Percentiles rank a stretch among this genome's conserved stretches.
Evolutionary conservation across 2,888 invertebrate genomes (phyloP).

Genomic region (Ecdyonurus torrentis): DNA sequence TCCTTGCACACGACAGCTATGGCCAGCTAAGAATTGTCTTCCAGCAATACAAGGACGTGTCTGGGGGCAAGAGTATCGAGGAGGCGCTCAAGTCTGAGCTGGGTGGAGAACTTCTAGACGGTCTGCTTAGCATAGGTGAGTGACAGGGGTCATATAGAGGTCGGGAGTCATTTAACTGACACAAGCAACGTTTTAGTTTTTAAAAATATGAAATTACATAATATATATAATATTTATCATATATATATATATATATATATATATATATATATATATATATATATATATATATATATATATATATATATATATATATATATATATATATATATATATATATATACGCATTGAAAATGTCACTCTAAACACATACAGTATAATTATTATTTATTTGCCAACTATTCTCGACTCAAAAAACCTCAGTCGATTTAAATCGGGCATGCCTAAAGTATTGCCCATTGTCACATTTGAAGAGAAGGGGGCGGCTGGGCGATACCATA

Average conservation of each 20-base stretch:
- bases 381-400: no score
- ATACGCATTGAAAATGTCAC: neutral
- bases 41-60: slow-evolving; percentile 53
- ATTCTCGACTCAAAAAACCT: no score
- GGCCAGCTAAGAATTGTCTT: slow-evolving; percentile 49
- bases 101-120: slow-evolving; percentile 7
- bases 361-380: no score
- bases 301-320: neutral
- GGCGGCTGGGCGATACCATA: no score
- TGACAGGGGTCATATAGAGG: no score
- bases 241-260: neutral
- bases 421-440: no score
- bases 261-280: neutral
- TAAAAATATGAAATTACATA: neutral
- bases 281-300: neutral
- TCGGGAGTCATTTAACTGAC: neutral
- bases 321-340: slow-evolving; percentile 7
- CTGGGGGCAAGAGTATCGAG: slow-evolving; percentile 28
- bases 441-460: no score
- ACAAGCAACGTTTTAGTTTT: neutral
- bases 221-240: neutral
- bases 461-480: no score
- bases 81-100: neutral
- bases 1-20: slow-evolving; percentile 57
- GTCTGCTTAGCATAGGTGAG: slow-evolving; percentile 16